Conservation (phyloP, 53 echinoderm and acorn worm genomes). For the Apostichopus leukothele region DNA sequence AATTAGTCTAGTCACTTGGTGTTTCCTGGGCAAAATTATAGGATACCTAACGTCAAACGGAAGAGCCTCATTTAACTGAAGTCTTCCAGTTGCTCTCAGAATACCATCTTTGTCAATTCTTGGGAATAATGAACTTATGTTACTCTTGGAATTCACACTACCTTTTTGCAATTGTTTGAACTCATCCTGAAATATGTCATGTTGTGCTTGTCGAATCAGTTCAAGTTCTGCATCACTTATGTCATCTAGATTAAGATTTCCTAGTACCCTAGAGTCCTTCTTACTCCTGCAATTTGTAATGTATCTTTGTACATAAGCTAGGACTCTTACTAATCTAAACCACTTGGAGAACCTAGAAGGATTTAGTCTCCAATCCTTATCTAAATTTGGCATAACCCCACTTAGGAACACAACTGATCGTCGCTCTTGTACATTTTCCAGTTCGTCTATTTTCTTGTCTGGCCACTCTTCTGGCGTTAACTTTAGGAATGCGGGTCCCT, state of each 20-base stretch:
- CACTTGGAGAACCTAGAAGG: slow-evolving; percentile 26
- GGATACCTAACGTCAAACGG: no score
- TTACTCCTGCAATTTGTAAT: slow-evolving; percentile 3
- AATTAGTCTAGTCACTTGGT: no score
- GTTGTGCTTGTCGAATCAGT: slow-evolving; percentile 12
- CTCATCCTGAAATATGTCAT: background rate
- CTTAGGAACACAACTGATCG: background rate
- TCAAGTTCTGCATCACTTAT: slow-evolving; percentile 5
- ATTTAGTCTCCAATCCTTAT: background rate
- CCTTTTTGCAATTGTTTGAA: background rate
- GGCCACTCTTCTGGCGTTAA: no score
- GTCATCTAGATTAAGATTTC: background rate
- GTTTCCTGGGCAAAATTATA: no score
- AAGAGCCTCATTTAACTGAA: background rate
- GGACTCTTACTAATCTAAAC: background rate
- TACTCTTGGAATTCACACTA: background rate
- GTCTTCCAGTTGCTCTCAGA: background rate
- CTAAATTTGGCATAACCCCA: background rate
- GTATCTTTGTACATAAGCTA: slow-evolving; percentile 24
- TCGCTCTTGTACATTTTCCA: background rate
- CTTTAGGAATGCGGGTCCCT: no score
- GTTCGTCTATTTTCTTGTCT: no score
- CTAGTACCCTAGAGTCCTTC: background rate
- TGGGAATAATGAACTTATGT: background rate
- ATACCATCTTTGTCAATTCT: slow-evolving; percentile 11